Conservation (phyloP, 2,888 invertebrate genomes). For the Tinea semifulvella region DNA sequence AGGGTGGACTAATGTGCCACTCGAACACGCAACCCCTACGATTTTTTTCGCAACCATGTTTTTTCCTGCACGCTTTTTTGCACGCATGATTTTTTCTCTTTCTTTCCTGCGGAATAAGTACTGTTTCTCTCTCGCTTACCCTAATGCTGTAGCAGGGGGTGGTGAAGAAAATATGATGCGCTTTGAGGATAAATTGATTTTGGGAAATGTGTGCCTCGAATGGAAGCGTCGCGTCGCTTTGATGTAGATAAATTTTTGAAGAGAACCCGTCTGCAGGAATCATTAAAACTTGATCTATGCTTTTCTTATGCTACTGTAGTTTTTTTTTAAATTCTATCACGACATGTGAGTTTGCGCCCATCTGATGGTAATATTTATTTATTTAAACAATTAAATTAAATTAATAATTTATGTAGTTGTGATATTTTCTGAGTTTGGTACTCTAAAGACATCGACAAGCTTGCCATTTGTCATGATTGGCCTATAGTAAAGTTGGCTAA, state of each 20-base stretch:
- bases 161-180: conserved; percentile 62
- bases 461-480: too few relatives aligned
- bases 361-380: too few relatives aligned
- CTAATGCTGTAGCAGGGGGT: conserved; percentile 53
- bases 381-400: too few relatives aligned
- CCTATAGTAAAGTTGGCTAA: too few relatives aligned
- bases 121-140: conserved; percentile 29
- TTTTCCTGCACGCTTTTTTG: conserved; percentile 50
- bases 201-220: conserved; percentile 40
- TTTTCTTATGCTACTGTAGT: too few relatives aligned
- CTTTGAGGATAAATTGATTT: conserved; percentile 62
- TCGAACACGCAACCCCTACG: conserved; percentile 57
- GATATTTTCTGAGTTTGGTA: too few relatives aligned
- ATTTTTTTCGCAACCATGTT: conserved; percentile 58
- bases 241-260: neutral
- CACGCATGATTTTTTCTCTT: conserved; percentile 23
- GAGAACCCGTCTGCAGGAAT: too few relatives aligned
- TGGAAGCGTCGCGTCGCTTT: neutral
- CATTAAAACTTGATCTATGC: too few relatives aligned
- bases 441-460: too few relatives aligned
- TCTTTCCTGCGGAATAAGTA: neutral
- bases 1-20: conserved; percentile 57
- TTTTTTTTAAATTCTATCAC: too few relatives aligned
- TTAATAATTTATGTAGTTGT: too few relatives aligned
- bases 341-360: too few relatives aligned